Evolutionary conservation across 2,797 vertebrate genomes (phyloP), one percentile per base, ranked within the genome.

Genomic region (Poeciliopsis turneri): DNA sequence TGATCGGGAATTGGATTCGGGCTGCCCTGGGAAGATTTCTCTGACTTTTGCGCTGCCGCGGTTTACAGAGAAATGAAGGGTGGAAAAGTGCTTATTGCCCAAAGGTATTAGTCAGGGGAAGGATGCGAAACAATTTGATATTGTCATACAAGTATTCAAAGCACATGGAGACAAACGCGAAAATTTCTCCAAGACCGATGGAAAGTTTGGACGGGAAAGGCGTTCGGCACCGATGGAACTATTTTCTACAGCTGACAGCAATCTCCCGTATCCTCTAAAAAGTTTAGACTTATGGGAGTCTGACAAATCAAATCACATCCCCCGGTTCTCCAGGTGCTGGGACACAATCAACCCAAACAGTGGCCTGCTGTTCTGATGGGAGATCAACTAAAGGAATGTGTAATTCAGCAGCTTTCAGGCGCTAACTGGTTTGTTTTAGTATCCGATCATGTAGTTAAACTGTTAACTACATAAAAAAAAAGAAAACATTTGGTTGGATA

Each of bases 241-340:
- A 8, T 64, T 61, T 61, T 36, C 61, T 64, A 20, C 2, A 20
- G 28, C 33, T 64, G 18, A 36, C 61, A 66, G 10, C 33, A 66
- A 66, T 39, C 33, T 39, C 8, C 0, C 4, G 16, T 10, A 10
- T 43, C 13, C 10, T 41, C 64, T 68, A 39, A 68, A 28, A 43
- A 2, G 64, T 25, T 68, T 68, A 39, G 64, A 25, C 20, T 68
- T 25, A 25, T 12, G 10, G 39, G 11, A 39, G 86, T 84, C 87
- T 88, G 82, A 69, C 61, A 87, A 91, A 90, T 87, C 81, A 82
- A 88, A 91, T 91, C 71, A 87, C 87, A 90, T 85, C 88, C 79
- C 85, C 85, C 69, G 76, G 88, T 90, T 83, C 82, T 75, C 81
- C 75, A 72, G 6, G 39, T 71, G 82, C 85, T 75, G 74, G 70